Base-by-base conservation (phyloP, 1,140 invertebrate genomes). In the Calosoma granatense region DNA sequence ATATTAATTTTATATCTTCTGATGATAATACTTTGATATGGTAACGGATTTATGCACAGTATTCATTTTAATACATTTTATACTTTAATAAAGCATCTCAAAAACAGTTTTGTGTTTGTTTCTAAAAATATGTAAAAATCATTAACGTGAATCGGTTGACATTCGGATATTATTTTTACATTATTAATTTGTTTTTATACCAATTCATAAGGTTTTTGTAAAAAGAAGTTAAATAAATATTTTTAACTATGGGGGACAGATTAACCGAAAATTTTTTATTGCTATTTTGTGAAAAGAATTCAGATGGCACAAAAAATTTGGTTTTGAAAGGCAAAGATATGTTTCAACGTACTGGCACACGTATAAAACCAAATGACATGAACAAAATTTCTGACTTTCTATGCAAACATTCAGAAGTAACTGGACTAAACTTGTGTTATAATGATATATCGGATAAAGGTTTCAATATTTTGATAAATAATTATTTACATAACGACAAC, bases 401-500 rank as follows among this genome's bases (percentile, higher is more conserved):
- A 1, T 63, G 63, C 41, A 64, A 72, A 26, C 62, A 73, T 59
- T 65, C 71, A 1, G 66, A 73, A 51, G 61, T 82, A 2, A 72
- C 68, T 0, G 73, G 68, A 20, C 2, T 83, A 1, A 75, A 78
- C 60, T 66, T 83, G 15, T 66, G 72, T 14, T 80, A 78, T 59
- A 83, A 83, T 56, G 53, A 73, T 55, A 75, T 83, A 9, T 74
- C 72, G 0, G 72, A 78, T 58, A 55, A 59, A 14, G 80, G 79
- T 0, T 74, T 82, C 21, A 68, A 68, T 21, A 72, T 72, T 60
- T 57, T 82, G 1, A 64, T 70, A 1, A 57, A 72, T 53, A 55
- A 59, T 14, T 55, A 61, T 57, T 64, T 67, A 41, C 14, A 64
- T 58, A 9, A 14, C 1, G 53, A 66, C n/a, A 67, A 74, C 22